A percentile compares a stretch with the other conserved stretches of the same genome.
These are phyloP conservation scores for Zaprionus obscuricornis DNA, from an alignment of 2,888 invertebrate species.

Conservation along the genomic window DNA sequence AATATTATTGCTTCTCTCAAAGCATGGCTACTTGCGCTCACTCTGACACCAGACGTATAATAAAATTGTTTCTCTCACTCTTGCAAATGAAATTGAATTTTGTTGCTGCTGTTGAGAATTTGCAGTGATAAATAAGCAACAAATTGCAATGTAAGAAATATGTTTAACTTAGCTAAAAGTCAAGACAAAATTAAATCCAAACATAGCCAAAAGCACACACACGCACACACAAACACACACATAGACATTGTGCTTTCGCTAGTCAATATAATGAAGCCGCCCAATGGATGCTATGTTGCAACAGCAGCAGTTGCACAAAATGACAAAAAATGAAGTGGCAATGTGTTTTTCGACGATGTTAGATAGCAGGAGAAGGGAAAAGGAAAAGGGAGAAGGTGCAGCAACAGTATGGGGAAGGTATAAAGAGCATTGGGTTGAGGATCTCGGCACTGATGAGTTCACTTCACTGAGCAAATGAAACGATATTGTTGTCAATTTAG, in stretches of 20 bases:
- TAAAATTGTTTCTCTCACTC: too few species aligned
- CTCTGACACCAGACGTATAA: too few species aligned
- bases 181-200: slow-evolving; percentile 36
- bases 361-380: too few species aligned
- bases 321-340: slow-evolving; percentile 61
- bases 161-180: slow-evolving; percentile 17
- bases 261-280: slow-evolving; percentile 75
- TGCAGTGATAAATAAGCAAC: slow-evolving; percentile 37
- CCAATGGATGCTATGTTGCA: slow-evolving; percentile 25
- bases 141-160: slow-evolving; percentile 27
- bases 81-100: too few species aligned
- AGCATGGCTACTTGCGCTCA: too few species aligned
- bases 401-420: background rate
- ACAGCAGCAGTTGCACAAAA: slow-evolving; percentile 26
- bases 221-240: too few species aligned
- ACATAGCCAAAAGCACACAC: slow-evolving; percentile 24
- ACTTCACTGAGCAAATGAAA: slow-evolving; percentile 77
- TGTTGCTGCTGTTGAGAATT: too few species aligned
- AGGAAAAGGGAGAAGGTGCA: background rate
- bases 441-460: slow-evolving; percentile 70
- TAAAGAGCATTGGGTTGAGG: slow-evolving; percentile 26
- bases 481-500: slow-evolving; percentile 77
- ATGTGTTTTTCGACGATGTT: slow-evolving; percentile 41
- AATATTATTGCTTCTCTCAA: too few species aligned
- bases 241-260: slow-evolving; percentile 35